Percentiles rank a stretch among this genome's conserved stretches.
Evolutionary conservation across 2,888 invertebrate species (phyloP).

Genomic region (Nomada hirtipes): DNA sequence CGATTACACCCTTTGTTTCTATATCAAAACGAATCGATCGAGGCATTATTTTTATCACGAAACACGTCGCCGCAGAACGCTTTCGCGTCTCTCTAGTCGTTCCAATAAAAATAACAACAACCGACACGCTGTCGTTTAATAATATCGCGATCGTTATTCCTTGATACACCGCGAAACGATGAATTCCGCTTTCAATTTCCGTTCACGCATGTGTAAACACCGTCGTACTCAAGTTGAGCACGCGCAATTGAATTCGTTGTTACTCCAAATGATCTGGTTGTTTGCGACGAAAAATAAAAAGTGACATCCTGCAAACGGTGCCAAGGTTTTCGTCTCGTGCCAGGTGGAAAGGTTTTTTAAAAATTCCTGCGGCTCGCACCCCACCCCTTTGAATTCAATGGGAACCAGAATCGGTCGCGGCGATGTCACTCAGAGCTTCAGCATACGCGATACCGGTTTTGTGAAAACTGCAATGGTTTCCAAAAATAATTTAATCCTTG

Average conservation of each 20-base stretch:
- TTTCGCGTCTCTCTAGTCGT: slow-evolving; percentile 11
- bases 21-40: slow-evolving; percentile 48
- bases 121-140: slow-evolving; percentile 32
- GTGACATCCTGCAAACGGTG: slow-evolving; percentile 25
- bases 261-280: not conserved
- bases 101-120: slow-evolving; percentile 42
- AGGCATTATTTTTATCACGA: slow-evolving; percentile 43
- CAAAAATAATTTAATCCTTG: not conserved
- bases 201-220: not conserved
- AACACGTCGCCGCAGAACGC: slow-evolving; percentile 2
- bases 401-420: slow-evolving; percentile 3
- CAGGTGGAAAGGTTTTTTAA: slow-evolving; percentile 8
- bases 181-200: not conserved
- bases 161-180: not conserved
- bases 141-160: slow-evolving; percentile 37
- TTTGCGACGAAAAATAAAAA: not conserved
- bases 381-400: not conserved
- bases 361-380: not conserved
- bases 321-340: slow-evolving; percentile 25
- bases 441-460: not conserved
- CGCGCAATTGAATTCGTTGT: not conserved
- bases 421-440: not conserved
- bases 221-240: not conserved
- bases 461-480: not conserved
- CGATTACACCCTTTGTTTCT: slow-evolving; percentile 44